Percentiles rank a stretch among this genome's conserved stretches.
These are phyloP conservation scores for Pteropus alecto DNA, from an alignment of 2,113 vertebrate genomes.

Conservation along the genomic window DNA sequence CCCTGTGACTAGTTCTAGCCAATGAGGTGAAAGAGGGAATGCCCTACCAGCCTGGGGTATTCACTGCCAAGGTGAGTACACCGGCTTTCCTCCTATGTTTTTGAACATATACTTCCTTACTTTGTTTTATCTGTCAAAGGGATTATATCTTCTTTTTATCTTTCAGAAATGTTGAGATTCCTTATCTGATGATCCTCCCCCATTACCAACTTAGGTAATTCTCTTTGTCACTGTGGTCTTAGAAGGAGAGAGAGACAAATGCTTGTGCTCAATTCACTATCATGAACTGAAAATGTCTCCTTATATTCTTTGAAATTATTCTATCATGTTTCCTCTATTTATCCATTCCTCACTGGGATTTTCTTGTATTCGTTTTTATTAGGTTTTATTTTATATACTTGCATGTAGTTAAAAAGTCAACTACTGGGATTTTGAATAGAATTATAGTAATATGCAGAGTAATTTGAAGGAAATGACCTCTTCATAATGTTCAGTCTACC, in stretches of 20 bases:
- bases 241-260: neutral
- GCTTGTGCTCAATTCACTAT: neutral
- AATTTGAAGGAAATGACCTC: neutral
- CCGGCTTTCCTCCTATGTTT: neutral
- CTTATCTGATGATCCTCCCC: neutral
- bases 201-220: neutral
- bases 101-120: neutral
- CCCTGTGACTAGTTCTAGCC: neutral
- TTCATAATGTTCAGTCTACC: neutral
- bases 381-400: neutral
- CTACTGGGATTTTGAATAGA: neutral
- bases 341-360: neutral
- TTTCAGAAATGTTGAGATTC: neutral
- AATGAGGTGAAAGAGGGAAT: neutral
- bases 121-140: neutral
- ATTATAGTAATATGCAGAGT: neutral
- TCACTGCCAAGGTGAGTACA: neutral
- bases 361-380: neutral
- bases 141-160: neutral
- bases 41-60: neutral
- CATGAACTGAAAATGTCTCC: neutral
- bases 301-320: neutral
- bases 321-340: neutral
- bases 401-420: neutral
- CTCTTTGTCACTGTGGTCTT: neutral